Base-by-base conservation (phyloP, 2,113 vertebrate genomes). In the Pimephales promelas region DNA sequence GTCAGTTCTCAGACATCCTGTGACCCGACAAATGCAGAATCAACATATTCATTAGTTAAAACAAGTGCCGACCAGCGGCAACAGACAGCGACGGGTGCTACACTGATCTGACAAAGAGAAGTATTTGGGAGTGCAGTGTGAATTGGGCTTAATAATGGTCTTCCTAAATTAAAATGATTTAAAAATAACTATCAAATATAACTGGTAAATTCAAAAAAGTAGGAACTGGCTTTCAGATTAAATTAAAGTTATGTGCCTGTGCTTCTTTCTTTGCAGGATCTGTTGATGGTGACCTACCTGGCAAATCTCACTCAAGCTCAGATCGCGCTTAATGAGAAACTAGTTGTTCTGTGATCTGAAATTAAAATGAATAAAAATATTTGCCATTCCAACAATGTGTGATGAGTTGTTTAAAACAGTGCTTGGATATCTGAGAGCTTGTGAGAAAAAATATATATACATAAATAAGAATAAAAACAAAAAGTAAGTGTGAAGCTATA, bases 261-360 rank as follows among this genome's bases (percentile, higher is more conserved):
- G 94, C 26, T 79, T 66, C 1, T 47, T 57, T 56, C 0, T 16
- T 34, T 64, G 31, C 89, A 96, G 20, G 91, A 89, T 45, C 89
- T 89, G 20, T 72, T 97, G 92, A 97, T 97, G 96, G 96, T 97
- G 88, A 97, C 96, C 24, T 97, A 97, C 89, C 90, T 97, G 91
- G 93, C 96, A 85, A 97, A 96, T 86, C 94, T 97, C 83, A 97
- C 96, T 10, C 95, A 96, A 91, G 95, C 96, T 84, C 96, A 97
- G 88, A 96, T 97, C 34, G 94, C 95, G 84, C 95, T 97, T 86
- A 96, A 96, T 0, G 96, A 97, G 89, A 89, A 97, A 80, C 84
- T 90, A 9, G 74, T 90, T 34, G 72, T 88, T 85, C 81, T 88
- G 52, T 88, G 62, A 80, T 20, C 8, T 4, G 54, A 47, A 68